phyloP scores from a whole-genome alignment of 2,113 vertebrate species.

The Grammomys surdaster region DNA sequence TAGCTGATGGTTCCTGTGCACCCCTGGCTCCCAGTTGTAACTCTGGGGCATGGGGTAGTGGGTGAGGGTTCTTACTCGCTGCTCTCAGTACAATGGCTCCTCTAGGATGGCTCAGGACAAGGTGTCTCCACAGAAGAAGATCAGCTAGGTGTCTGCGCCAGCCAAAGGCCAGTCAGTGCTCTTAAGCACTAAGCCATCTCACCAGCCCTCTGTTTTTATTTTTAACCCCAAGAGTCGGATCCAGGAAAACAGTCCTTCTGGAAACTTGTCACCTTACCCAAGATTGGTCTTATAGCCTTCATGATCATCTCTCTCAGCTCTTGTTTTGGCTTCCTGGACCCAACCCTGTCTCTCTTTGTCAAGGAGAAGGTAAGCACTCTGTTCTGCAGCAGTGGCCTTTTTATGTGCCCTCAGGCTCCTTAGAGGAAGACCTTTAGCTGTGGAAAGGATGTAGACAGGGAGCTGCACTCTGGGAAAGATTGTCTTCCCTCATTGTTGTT shows the following conservation, averaged over 20 bases:
- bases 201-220: background rate
- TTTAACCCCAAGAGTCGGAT: slow-evolving; percentile 85
- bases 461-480: accelerated
- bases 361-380: slow-evolving; percentile 89
- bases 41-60: no score
- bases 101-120: no score
- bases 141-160: no score
- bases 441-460: background rate
- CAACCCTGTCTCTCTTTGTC: slow-evolving; percentile 95
- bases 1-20: no score
- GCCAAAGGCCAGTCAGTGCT: no score
- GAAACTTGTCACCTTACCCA: slow-evolving; percentile 88
- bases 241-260: slow-evolving; percentile 92
- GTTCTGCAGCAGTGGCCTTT: background rate
- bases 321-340: slow-evolving; percentile 94
- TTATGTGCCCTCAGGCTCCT: background rate
- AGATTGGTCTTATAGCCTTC: slow-evolving; percentile 91
- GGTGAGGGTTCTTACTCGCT: no score
- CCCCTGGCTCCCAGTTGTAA: no score
- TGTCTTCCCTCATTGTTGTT: background rate
- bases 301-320: slow-evolving; percentile 91
- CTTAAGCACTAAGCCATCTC: no score
- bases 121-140: no score
- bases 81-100: no score
- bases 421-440: background rate